Percentiles rank a stretch among this genome's conserved stretches.
Conservation (phyloP, 2,797 vertebrate genomes). For the Onychomys arenicola region DNA sequence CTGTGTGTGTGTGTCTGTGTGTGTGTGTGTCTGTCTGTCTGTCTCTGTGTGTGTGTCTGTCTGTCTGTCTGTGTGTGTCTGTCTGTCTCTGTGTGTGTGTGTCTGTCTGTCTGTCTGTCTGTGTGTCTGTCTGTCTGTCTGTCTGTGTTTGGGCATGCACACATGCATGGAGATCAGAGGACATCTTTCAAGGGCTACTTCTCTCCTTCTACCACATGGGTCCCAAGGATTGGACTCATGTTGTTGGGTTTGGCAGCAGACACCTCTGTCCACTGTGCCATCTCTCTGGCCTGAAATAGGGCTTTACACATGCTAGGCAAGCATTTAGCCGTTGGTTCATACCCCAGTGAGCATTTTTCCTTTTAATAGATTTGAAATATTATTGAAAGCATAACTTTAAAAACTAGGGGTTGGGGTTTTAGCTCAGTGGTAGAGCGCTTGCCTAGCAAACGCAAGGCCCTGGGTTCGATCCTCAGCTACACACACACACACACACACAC, state of each 20-base stretch:
- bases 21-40: background rate
- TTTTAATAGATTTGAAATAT: background rate
- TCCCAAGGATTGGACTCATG: background rate
- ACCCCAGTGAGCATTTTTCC: background rate
- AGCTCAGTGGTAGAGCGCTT: too few species aligned
- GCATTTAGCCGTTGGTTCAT: background rate
- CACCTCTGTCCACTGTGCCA: background rate
- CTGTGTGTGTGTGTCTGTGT: too few species aligned
- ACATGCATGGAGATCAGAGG: too few species aligned
- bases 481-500: too few species aligned
- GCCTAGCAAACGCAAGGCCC: too few species aligned
- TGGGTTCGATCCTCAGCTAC: too few species aligned
- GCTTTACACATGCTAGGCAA: too few species aligned
- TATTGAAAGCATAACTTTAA: background rate
- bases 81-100: background rate
- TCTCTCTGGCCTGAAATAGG: background rate
- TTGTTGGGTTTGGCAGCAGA: background rate
- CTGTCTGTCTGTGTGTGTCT: too few species aligned
- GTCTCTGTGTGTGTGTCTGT: background rate
- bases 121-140: background rate
- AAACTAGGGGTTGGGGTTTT: too few species aligned
- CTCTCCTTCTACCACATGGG: too few species aligned
- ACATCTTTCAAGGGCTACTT: background rate
- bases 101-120: too few species aligned
- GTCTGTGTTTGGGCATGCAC: background rate